Evolutionary conservation across 1,140 invertebrate species (phyloP).

Genomic region (Drosophila nigrodunni): DNA sequence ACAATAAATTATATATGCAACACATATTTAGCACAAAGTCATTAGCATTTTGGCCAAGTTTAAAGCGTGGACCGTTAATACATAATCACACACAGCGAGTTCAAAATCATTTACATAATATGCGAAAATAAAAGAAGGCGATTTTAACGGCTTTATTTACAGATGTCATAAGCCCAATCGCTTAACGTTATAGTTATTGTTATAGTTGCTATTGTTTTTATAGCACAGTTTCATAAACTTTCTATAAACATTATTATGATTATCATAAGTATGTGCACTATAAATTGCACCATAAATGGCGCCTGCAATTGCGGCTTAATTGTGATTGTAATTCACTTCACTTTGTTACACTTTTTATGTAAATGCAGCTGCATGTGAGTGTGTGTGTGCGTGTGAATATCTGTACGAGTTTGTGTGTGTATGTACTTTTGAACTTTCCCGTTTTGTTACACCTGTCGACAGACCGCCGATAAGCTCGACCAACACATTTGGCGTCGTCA

Average conservation of each 20-base stretch:
- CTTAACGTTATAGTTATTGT: constrained; percentile 1
- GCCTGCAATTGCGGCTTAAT: constrained; percentile 22
- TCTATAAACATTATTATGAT: constrained; percentile 17
- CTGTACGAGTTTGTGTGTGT: constrained; percentile 11
- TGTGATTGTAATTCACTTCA: constrained; percentile 14
- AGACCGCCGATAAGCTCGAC: constrained; percentile 30
- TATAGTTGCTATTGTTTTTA: constrained; percentile 6
- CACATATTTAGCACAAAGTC: constrained; percentile 20
- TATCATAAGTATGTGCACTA: constrained; percentile 20
- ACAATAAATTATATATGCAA: neutral
- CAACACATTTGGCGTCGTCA: constrained; percentile 46
- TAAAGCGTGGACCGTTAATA: constrained; percentile 26
- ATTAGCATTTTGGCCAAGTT: constrained; percentile 27
- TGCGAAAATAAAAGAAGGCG: constrained; percentile 26
- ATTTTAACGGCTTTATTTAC: constrained; percentile 27
- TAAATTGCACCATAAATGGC: constrained; percentile 21
- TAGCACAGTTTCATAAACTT: constrained; percentile 11
- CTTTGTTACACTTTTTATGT: constrained; percentile 34
- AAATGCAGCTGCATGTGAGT: constrained; percentile 10
- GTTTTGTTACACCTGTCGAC: constrained; percentile 47
- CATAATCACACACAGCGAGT: constrained; percentile 19
- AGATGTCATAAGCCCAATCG: neutral
- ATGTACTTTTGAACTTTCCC: constrained; percentile 36
- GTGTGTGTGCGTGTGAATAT: neutral
- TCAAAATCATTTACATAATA: constrained; percentile 36